Evolutionary conservation across 2,113 vertebrate species (phyloP), one percentile per base, ranked within the genome.

Genomic region (Corvus hawaiiensis): DNA sequence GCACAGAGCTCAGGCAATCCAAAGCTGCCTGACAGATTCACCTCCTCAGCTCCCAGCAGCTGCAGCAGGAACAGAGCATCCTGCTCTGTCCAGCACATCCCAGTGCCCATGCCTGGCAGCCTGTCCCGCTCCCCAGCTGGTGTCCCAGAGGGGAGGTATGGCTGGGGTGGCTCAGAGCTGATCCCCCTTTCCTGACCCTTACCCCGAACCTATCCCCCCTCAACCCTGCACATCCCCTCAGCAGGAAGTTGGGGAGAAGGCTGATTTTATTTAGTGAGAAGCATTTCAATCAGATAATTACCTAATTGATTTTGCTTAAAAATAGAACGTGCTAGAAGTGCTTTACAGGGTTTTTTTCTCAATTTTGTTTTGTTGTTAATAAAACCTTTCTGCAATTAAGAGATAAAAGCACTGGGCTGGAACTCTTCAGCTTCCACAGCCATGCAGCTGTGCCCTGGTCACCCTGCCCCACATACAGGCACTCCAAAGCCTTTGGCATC

Each of bases 301-400:
- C 95, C 94, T 97, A 97, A 97, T 94, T 97, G 96, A 97, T 97
- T 97, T 97, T 84, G 82, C 62, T 98, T 96, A 94, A 97, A 98
- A 98, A 95, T 74, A 97, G 97, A 95, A 94, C 8, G 72, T 96
- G 86, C 93, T 91, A 94, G 84, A 96, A 97, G 89, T 0, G 1
- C 72, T 97, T 80, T 37, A 66, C 7, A 49, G 43, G 28, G 0
- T 44, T 44, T 44, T 27, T 43, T 89, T 63, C 54, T 11, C 8
- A 7, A 37, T 48, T 86, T 61, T 37, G 41, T 11, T 80, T 71
- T n/a, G 56, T 44, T 37, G 26, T 96, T 97, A 93, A 96, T 93
- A 94, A 97, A 97, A 92, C 87, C 58, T 88, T 74, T 61, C 71
- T 95, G 94, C 66, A 96, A 54, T 55, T 41, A 86, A 76, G 76